Base-by-base conservation (phyloP, 2,888 invertebrate species). In the Gastrophysa polygoni region DNA sequence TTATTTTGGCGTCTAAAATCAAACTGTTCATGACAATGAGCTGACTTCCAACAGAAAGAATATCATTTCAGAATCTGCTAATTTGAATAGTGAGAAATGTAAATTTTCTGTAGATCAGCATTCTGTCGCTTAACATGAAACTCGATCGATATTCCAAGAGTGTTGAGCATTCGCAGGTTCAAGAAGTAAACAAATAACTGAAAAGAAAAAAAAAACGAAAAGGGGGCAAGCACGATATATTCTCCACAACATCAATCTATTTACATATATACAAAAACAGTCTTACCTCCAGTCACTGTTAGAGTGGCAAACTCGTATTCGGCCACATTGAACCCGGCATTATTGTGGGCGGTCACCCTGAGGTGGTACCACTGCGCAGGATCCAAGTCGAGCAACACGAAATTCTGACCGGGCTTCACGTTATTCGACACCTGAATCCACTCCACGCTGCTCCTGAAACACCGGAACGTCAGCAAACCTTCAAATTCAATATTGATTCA, bases 391-490 rank as follows among this genome's bases (percentile, higher is more conserved):
- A 94, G 84, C 7, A 95, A 92, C 14, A 94, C 92, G 77, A 95
- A 95, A 82, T 95, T 95, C 68, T 93, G 93, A 61, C 91, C 92
- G 8, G 94, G 92, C 81, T 95, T 94, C 0, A 95, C 94, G 79
- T 94, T 94, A 80, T 95, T 95, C 8, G 95, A 94, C 57, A 95
- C 94, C 83, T 95, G 94, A 78, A 92, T 95, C 96, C 96, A 96
- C 85, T 95, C 95, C 57, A 88, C 86, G 80, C 91, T 92, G 66
- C 89, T 89, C 81, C 93, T 93, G 75, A 44, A 73, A 74, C 46
- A 46, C 46, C n/a, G n/a, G n/a, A n/a, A n/a, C n/a, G n/a, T n/a
- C n/a, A n/a, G n/a, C n/a, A n/a, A n/a, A n/a, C n/a, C n/a, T n/a
- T n/a, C n/a, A n/a, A n/a, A n/a, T n/a, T n/a, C n/a, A n/a, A n/a